Evolutionary conservation across 2,113 vertebrate species (phyloP).

Genomic region (Vicugna pacos): DNA sequence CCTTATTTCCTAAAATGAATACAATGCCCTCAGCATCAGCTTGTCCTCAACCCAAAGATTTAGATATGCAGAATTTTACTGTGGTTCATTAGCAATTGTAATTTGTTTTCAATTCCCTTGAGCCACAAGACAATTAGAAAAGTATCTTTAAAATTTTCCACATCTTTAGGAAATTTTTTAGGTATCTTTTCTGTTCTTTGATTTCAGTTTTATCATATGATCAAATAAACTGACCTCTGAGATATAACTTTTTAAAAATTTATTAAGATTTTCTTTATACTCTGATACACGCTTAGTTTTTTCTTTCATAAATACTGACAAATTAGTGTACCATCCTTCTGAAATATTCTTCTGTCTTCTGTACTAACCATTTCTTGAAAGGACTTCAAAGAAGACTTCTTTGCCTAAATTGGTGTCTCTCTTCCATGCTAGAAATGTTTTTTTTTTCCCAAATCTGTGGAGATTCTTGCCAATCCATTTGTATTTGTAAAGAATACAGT

Average conservation of each 20-base stretch:
- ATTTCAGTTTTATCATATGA: not conserved
- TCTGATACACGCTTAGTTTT: not conserved
- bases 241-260: not conserved
- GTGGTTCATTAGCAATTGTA: not conserved
- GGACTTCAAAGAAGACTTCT: not conserved
- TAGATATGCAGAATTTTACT: slow-evolving; percentile 22
- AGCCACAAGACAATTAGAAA: not conserved
- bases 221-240: not conserved
- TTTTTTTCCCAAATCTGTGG: not conserved
- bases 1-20: not conserved
- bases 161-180: not conserved
- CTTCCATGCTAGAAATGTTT: not conserved
- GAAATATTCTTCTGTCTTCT: not conserved
- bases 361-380: slow-evolving; percentile 35
- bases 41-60: not conserved
- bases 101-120: not conserved
- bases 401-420: not conserved
- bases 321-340: not conserved
- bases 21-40: not conserved
- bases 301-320: not conserved
- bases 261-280: not conserved
- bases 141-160: not conserved
- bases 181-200: not conserved
- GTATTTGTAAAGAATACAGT: not conserved
- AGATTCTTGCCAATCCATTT: not conserved